Base-by-base conservation (phyloP, 2,797 vertebrate genomes). In the Lagocephalus sceleratus region DNA sequence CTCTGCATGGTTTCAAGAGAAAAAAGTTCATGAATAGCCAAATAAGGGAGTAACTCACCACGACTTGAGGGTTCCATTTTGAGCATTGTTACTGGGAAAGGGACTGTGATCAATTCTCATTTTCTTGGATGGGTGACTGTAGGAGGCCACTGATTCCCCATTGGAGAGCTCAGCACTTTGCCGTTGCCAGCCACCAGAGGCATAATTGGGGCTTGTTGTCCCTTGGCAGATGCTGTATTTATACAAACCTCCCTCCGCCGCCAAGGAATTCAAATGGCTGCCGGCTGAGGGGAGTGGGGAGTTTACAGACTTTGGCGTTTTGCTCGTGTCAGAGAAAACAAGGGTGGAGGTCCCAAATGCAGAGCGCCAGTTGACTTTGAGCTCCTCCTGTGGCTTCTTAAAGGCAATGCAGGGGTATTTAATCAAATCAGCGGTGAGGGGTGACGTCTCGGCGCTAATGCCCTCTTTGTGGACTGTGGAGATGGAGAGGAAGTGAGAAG, bases 351-450 rank as follows among this genome's bases (percentile, higher is more conserved):
- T 92, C 73, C 95, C 95, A 66, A 98, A 95, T 1, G 81, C 91
- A 17, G 94, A 85, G 76, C 84, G 93, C 78, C 94, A 90, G 81
- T 96, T 95, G 72, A 99, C 87, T 89, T 94, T 98, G 75, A 93
- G 79, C 84, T 94, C 91, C 69, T 87, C 82, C 50, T 64, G 85
- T 17, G 90, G 88, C 76, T 94, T 96, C 75, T 76, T 79, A 78
- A 98, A 97, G 47, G 87, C 78, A 49, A 86, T 95, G 85, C 90
- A 95, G 48, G 93, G 94, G 75, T 93, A 96, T 68, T 92, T 95
- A 66, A 97, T 87, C 71, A 97, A 81, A 71, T 76, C 80, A 43
- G 47, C 17, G 43, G 73, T 79, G 81, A 79, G 82, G 53, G 71
- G 47, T 60, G 75, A 42, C 58, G 81, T 78, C 70, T 85, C 81